These are phyloP conservation scores for Pelodiscus sinensis DNA, from an alignment of 2,113 vertebrate species.

Conservation along the genomic window DNA sequence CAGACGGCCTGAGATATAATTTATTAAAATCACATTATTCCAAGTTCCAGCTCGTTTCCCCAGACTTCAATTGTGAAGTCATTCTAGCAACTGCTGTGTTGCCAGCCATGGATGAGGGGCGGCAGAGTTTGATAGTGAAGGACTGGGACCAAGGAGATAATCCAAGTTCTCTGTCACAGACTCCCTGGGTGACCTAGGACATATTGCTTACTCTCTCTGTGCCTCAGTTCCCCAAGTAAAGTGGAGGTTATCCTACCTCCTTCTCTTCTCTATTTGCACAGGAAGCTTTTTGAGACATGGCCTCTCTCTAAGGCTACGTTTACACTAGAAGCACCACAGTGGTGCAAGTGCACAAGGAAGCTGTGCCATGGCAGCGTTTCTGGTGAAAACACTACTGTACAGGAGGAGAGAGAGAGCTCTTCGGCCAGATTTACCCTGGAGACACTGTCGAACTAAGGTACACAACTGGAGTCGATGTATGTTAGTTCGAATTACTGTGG, in stretches of 20 bases:
- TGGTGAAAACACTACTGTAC: too few relatives aligned
- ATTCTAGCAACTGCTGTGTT: not conserved
- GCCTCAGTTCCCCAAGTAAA: constrained; percentile 5
- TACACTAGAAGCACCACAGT: too few relatives aligned
- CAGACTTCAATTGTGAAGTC: not conserved
- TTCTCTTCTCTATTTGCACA: not conserved
- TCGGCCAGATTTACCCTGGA: too few relatives aligned
- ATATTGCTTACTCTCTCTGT: not conserved
- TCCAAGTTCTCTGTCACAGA: not conserved
- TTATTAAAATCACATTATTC: not conserved
- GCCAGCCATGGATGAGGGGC: not conserved
- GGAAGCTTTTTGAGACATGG: not conserved
- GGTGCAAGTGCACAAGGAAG: too few relatives aligned
- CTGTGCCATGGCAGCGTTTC: too few relatives aligned
- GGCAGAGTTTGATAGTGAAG: not conserved
- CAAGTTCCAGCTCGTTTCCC: not conserved
- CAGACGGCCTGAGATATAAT: not conserved
- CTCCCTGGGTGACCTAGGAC: not conserved
- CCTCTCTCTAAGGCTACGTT: not conserved
- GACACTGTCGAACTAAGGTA: too few relatives aligned
- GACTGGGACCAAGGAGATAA: not conserved
- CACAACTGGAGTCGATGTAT: too few relatives aligned
- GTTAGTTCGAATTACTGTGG: too few relatives aligned
- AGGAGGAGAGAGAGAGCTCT: too few relatives aligned
- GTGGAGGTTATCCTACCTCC: not conserved